A percentile compares a stretch with the other conserved stretches of the same genome.
Conservation (phyloP, 2,113 vertebrate genomes). For the Myiopsitta monachus region DNA sequence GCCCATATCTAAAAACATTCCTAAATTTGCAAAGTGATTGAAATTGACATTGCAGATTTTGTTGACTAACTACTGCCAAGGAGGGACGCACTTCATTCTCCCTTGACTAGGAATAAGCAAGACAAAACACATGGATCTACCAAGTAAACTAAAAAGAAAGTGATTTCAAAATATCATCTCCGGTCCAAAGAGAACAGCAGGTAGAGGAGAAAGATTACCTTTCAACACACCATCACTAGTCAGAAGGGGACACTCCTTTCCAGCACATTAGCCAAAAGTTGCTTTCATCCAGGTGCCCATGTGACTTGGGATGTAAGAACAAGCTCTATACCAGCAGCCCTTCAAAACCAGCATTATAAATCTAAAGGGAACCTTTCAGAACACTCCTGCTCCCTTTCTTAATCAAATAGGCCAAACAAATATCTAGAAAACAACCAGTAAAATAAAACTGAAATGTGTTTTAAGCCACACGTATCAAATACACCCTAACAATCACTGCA, state of each 20-base stretch:
- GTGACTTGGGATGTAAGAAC: not conserved
- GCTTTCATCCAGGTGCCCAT: not conserved
- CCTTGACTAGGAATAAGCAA: not conserved
- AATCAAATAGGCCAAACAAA: not conserved
- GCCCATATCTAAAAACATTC: not conserved
- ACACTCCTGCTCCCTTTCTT: not conserved
- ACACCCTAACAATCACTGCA: not conserved
- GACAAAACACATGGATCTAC: not conserved
- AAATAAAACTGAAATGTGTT: not conserved
- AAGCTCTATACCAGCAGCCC: not conserved
- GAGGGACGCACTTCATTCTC: not conserved
- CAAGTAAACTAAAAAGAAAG: not conserved
- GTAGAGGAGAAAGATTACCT: not conserved
- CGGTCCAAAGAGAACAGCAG: not conserved
- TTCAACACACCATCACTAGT: not conserved
- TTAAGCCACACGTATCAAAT: not conserved
- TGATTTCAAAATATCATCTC: not conserved
- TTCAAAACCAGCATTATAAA: not conserved
- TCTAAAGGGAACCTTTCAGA: not conserved
- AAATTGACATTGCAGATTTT: not conserved
- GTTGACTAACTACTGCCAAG: not conserved
- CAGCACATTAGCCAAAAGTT: not conserved
- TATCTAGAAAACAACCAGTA: not conserved
- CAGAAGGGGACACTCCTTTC: not conserved
- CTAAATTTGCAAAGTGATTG: not conserved